These are phyloP conservation scores for Galerucella nymphaeae DNA, from an alignment of 2,888 invertebrate genomes.

Conservation along the genomic window DNA sequence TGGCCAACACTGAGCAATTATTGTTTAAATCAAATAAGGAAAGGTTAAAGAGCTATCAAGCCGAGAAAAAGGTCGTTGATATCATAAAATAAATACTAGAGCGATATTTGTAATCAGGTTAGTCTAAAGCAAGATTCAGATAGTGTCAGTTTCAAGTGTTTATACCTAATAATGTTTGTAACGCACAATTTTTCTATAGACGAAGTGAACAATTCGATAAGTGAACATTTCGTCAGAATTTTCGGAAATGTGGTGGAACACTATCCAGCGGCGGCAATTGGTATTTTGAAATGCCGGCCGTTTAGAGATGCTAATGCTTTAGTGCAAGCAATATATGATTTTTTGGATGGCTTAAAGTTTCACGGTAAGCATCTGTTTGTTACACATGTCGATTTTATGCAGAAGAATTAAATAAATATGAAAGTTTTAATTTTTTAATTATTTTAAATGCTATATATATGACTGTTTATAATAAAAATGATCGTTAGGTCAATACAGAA, in stretches of 20 bases:
- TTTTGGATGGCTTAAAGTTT: slow-evolving; percentile 68
- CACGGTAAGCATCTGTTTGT: slow-evolving; percentile 67
- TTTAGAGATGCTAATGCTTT: slow-evolving; percentile 66
- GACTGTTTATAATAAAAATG: too few relatives aligned
- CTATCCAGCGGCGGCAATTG: slow-evolving; percentile 68
- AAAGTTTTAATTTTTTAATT: too few relatives aligned
- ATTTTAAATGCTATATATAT: too few relatives aligned
- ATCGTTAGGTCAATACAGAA: too few relatives aligned
- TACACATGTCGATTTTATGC: too few relatives aligned
- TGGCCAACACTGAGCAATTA: background rate
- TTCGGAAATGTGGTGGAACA: slow-evolving; percentile 75
- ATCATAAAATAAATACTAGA: slow-evolving; percentile 37
- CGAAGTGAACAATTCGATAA: slow-evolving; percentile 69
- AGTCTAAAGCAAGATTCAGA: background rate
- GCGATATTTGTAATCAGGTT: slow-evolving; percentile 20
- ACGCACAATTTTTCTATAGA: slow-evolving; percentile 60
- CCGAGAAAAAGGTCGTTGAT: slow-evolving; percentile 43
- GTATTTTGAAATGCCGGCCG: slow-evolving; percentile 67
- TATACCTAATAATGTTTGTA: slow-evolving; percentile 45
- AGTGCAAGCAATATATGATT: slow-evolving; percentile 67
- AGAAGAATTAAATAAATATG: too few relatives aligned
- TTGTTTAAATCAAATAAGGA: background rate
- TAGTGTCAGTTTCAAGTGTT: background rate
- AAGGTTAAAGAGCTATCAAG: slow-evolving; percentile 26
- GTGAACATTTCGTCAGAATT: slow-evolving; percentile 68